phyloP scores from a whole-genome alignment of 2,888 invertebrate genomes.

The Laspeyria flexula region DNA sequence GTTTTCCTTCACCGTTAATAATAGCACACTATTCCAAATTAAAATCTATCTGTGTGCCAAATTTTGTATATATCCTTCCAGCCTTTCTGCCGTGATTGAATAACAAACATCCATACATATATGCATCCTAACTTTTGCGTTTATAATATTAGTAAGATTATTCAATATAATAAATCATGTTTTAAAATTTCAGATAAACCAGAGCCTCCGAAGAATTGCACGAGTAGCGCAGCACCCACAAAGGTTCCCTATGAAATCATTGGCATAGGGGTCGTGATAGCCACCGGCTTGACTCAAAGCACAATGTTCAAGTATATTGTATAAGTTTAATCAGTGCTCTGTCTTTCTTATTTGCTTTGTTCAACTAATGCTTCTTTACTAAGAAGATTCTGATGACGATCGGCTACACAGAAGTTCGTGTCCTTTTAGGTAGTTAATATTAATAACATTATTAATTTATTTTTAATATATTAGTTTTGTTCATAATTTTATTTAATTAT shows the following conservation, averaged over 20 bases:
- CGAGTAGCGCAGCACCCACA: conserved; percentile 56
- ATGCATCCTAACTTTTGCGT: no score
- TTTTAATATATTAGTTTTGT: background rate
- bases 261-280: conserved; percentile 48
- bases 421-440: no score
- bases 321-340: conserved; percentile 43
- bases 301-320: conserved; percentile 63
- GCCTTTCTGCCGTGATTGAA: no score
- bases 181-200: conserved; percentile 73
- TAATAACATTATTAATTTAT: background rate
- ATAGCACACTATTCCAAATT: no score
- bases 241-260: conserved; percentile 51
- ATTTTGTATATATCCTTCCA: no score
- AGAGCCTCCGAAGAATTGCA: conserved; percentile 75
- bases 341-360: conserved; percentile 32
- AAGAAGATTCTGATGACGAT: conserved; percentile 16
- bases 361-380: conserved; percentile 18
- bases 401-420: background rate
- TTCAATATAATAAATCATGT: no score
- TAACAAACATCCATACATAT: no score
- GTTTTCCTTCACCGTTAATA: no score
- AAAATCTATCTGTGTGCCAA: no score
- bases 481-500: background rate
- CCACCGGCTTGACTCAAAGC: conserved; percentile 52
- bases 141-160: no score